phyloP scores from a whole-genome alignment of 23 tunicate genomes.

The Phallusia fumigata region DNA sequence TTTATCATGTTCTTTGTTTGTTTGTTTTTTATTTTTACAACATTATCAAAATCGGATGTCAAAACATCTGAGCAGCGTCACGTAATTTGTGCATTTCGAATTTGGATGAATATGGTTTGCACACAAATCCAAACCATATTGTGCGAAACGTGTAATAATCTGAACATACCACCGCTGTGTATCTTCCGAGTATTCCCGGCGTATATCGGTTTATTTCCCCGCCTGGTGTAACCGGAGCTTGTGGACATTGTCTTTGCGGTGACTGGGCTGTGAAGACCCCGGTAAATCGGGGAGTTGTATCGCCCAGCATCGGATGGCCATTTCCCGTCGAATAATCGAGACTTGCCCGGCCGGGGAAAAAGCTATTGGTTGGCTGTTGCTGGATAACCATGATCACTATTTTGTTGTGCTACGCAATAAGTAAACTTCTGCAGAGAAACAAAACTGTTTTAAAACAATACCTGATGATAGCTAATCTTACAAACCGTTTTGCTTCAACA shows the following conservation, averaged over 20 bases:
- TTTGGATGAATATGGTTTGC: no score
- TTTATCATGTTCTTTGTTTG: no score
- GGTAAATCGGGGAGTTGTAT: background rate
- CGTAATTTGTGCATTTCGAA: no score
- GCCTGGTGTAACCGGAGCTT: background rate
- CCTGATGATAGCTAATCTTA: no score
- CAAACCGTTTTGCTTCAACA: no score
- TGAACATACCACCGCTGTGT: background rate
- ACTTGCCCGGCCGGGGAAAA: background rate
- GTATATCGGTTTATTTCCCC: background rate
- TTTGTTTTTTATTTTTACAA: no score
- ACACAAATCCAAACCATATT: no score
- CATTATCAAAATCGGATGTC: no score
- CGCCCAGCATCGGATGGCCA: background rate
- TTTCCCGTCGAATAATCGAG: background rate
- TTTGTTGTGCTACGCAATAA: no score
- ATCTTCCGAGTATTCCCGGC: constrained; percentile 4
- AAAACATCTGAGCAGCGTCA: no score
- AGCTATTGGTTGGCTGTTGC: background rate
- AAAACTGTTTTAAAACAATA: no score
- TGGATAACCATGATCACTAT: background rate
- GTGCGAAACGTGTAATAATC: background rate
- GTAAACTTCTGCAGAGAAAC: no score
- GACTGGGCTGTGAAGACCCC: background rate
- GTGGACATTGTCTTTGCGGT: background rate